Evolutionary conservation across 2,888 invertebrate genomes (phyloP).

Genomic region (Macaria liturata): DNA sequence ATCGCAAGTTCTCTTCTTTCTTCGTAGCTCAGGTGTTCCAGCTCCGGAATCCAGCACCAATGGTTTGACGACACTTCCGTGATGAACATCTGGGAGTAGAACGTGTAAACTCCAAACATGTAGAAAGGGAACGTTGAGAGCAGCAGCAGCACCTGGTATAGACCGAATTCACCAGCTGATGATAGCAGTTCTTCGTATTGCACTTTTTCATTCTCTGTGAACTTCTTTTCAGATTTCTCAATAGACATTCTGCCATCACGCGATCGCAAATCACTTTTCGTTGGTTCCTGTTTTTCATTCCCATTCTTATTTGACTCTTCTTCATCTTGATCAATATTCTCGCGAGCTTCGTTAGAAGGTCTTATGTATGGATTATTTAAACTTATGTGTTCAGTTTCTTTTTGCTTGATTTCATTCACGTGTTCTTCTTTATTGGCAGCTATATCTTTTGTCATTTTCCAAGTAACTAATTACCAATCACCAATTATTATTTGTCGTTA

Average conservation of each 20-base stretch:
- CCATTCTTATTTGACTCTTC: conserved; percentile 3
- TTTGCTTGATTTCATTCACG: background rate
- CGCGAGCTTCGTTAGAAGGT: background rate
- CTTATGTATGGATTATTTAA: background rate
- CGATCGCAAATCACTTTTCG: no score
- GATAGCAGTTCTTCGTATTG: conserved; percentile 40
- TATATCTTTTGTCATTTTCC: conserved; percentile 4
- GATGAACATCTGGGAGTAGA: conserved; percentile 40
- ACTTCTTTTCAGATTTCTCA: conserved; percentile 18
- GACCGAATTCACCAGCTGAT: conserved; percentile 42
- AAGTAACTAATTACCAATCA: no score
- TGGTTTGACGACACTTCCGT: conserved; percentile 41
- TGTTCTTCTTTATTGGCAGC: background rate
- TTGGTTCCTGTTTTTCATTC: no score
- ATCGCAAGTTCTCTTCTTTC: conserved; percentile 38
- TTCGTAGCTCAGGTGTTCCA: conserved; percentile 37
- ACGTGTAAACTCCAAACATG: conserved; percentile 37
- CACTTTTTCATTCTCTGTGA: conserved; percentile 17
- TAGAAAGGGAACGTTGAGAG: conserved; percentile 40
- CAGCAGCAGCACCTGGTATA: conserved; percentile 38
- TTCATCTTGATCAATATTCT: conserved; percentile 13
- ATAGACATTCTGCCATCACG: no score
- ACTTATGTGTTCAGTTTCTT: background rate
- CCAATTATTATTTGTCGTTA: background rate
- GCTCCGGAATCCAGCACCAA: conserved; percentile 44